phyloP scores from a whole-genome alignment of 2,888 invertebrate genomes.

The Pristionchus arcanus region DNA sequence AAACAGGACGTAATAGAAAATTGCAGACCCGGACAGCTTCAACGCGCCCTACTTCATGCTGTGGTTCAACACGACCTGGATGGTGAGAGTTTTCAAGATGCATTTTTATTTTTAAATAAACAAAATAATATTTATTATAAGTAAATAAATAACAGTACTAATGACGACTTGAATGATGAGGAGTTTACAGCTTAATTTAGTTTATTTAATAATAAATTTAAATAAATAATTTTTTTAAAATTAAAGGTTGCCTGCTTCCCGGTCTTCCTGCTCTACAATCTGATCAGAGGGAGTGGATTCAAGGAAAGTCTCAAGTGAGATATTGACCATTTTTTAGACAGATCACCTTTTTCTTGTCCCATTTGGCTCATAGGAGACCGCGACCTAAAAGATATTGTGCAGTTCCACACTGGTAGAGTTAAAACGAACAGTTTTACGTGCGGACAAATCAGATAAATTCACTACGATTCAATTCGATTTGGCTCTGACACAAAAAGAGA shows the following conservation, averaged over 20 bases:
- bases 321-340: neutral
- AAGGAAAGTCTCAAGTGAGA: conserved; percentile 52
- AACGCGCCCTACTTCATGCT: conserved; percentile 77
- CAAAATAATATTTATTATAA: too few relatives aligned
- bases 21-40: conserved; percentile 65
- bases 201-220: neutral
- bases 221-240: neutral
- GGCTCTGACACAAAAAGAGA: too few relatives aligned
- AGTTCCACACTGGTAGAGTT: neutral
- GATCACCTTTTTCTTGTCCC: neutral
- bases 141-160: too few relatives aligned
- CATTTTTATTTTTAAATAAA: too few relatives aligned
- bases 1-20: neutral
- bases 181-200: neutral
- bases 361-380: too few relatives aligned
- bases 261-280: conserved; percentile 62
- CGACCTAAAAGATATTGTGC: too few relatives aligned
- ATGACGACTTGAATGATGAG: too few relatives aligned
- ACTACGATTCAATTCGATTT: too few relatives aligned
- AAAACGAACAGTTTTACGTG: too few relatives aligned
- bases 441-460: too few relatives aligned
- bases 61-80: conserved; percentile 77
- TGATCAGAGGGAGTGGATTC: conserved; percentile 16
- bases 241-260: conserved; percentile 58
- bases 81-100: too few relatives aligned